These are phyloP conservation scores for Lochmaea crataegi DNA, from an alignment of 2,888 invertebrate genomes.

Conservation along the genomic window DNA sequence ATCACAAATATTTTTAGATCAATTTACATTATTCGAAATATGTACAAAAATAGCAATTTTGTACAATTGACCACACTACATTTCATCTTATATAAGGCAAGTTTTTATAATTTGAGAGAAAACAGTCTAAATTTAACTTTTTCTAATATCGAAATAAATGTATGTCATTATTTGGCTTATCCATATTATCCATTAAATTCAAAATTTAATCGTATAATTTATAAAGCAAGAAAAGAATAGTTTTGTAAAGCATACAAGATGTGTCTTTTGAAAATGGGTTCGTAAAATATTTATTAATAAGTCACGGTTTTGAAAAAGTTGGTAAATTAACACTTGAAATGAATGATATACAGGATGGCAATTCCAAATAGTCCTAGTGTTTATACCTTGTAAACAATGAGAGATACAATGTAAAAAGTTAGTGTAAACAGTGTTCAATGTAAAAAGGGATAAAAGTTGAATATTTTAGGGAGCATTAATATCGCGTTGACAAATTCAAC, in stretches of 20 bases:
- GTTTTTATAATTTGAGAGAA: neutral
- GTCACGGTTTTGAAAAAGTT: no score
- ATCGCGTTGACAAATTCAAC: no score
- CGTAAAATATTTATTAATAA: no score
- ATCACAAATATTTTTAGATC: neutral
- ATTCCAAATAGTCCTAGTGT: no score
- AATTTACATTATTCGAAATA: constrained; percentile 2
- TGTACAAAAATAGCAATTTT: constrained; percentile 4
- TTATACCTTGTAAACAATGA: no score
- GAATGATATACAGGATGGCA: no score
- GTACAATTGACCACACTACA: constrained; percentile 5
- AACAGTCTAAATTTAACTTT: neutral
- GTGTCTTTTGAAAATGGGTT: neutral
- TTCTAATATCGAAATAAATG: neutral
- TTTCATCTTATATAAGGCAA: constrained; percentile 4
- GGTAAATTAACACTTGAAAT: no score
- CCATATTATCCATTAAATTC: neutral
- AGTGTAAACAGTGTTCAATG: no score
- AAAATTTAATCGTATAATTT: neutral
- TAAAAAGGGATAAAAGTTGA: no score
- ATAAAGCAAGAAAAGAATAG: neutral
- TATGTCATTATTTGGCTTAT: neutral
- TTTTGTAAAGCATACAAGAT: neutral
- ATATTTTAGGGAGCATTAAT: no score
- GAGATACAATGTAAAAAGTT: no score